Conservation (phyloP, 2,113 vertebrate species). For the Cromileptes altivelis region DNA sequence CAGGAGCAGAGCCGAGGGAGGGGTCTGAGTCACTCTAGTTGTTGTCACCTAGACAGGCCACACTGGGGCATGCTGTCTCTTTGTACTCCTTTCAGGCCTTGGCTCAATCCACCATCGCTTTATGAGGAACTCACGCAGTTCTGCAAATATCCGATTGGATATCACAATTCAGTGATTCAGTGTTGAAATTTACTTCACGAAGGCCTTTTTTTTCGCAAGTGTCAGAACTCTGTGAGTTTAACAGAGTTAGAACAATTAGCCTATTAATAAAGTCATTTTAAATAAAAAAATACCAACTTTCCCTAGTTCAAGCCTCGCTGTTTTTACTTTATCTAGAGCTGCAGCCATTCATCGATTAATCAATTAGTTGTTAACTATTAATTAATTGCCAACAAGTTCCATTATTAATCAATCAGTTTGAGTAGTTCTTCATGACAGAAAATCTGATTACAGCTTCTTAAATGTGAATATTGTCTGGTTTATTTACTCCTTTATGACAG, state of each 20-base stretch:
- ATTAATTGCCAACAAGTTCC: no score
- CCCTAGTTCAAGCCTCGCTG: not conserved
- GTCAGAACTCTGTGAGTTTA: not conserved
- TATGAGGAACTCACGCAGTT: slow-evolving; percentile 13
- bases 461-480: no score
- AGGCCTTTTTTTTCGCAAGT: not conserved
- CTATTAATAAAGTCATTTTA: slow-evolving; percentile 29
- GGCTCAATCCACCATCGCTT: slow-evolving; percentile 38
- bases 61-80: slow-evolving; percentile 67
- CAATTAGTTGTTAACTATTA: no score
- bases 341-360: no score
- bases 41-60: slow-evolving; percentile 75
- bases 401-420: no score
- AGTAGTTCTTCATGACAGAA: no score
- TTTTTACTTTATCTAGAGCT: not conserved
- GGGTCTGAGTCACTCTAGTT: slow-evolving; percentile 68
- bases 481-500: no score
- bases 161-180: slow-evolving; percentile 10
- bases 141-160: slow-evolving; percentile 8
- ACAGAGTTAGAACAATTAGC: not conserved
- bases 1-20: slow-evolving; percentile 73
- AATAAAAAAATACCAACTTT: not conserved
- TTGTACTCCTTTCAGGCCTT: slow-evolving; percentile 60
- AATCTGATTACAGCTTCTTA: no score
- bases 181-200: not conserved